Evolutionary conservation across 2,888 invertebrate genomes (phyloP).

Genomic region (Drosophila meridiana): DNA sequence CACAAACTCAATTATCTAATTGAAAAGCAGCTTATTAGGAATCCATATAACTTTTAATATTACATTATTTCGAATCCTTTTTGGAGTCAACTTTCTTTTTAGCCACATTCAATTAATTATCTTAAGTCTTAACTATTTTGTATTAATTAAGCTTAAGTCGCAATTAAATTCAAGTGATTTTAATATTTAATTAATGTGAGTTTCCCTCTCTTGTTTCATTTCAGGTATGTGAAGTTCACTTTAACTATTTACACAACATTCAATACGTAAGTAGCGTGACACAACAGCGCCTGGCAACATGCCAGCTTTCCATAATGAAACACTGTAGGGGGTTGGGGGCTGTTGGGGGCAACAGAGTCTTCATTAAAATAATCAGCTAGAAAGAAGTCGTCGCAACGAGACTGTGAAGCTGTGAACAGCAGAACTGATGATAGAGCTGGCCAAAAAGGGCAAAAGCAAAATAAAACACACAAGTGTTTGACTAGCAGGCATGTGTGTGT

Average conservation of each 20-base stretch:
- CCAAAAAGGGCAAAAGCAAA: slow-evolving; percentile 38
- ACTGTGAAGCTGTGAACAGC: slow-evolving; percentile 43
- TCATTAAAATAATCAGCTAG: slow-evolving; percentile 70
- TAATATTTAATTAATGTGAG: slow-evolving; percentile 35
- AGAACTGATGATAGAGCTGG: slow-evolving; percentile 26
- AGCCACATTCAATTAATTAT: not conserved
- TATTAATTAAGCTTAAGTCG: slow-evolving; percentile 1
- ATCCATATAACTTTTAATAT: no score
- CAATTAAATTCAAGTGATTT: slow-evolving; percentile 1
- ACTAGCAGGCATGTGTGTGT: not conserved
- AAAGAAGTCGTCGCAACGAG: slow-evolving; percentile 42
- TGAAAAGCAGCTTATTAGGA: not conserved
- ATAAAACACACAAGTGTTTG: slow-evolving; percentile 22
- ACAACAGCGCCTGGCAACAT: slow-evolving; percentile 34
- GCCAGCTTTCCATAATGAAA: slow-evolving; percentile 26
- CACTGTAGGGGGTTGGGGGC: not conserved
- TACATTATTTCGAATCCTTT: no score
- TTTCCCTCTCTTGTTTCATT: slow-evolving; percentile 47
- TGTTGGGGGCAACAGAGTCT: slow-evolving; percentile 34
- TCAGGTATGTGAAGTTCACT: slow-evolving; percentile 68
- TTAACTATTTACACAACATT: slow-evolving; percentile 18
- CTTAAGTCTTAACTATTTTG: not conserved
- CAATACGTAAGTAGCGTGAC: slow-evolving; percentile 55
- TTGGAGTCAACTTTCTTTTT: no score
- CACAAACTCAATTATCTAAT: not conserved